Evolutionary conservation across 2,797 vertebrate genomes (phyloP), one percentile per base, ranked within the genome.

Genomic region (Crax fasciolata): DNA sequence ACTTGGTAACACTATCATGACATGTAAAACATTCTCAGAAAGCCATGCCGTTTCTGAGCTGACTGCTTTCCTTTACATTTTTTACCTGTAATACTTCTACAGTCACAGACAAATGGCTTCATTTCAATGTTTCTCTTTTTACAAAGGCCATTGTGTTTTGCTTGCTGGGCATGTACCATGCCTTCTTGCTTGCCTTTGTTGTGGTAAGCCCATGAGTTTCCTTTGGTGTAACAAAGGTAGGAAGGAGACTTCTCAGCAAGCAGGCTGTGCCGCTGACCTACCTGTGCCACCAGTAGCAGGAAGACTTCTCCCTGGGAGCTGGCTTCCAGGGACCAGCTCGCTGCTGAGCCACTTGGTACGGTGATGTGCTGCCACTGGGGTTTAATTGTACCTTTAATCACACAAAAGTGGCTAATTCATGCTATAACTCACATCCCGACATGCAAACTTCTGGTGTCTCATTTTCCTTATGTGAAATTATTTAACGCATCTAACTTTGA

Each of bases 331-430:
- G 79, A 85, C 41, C 32, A 61, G 55, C 79, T 62, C 52, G 23
- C 35, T 76, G 57, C 55, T 44, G 83, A 78, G 88, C 38, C 61
- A 18, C 79, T 80, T 4, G 10, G 54, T n/a, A 9, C 2, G 35
- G 73, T 28, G 88, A 85, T 72, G 80, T 1, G 13, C 57, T 88
- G 71, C 80, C 71, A 16, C 77, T 19, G 58, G 76, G 81, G 66
- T 93, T 82, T 95, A 94, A 95, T 85, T 79, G 81, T 35, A 67
- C 86, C 78, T 94, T 93, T 79, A 58, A 74, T 90, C 89, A 85
- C 83, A 87, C 86, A 72, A 67, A 95, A 94, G 82, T 39, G 55
- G 61, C 94, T 89, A 89, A 88, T 95, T 84, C 77, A 27, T 13
- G 24, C 93, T 44, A 73, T 86, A 87, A 91, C 88, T 92, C 94